phyloP scores from a whole-genome alignment of 2,888 invertebrate genomes.

The Acrocyrtus sp. region DNA sequence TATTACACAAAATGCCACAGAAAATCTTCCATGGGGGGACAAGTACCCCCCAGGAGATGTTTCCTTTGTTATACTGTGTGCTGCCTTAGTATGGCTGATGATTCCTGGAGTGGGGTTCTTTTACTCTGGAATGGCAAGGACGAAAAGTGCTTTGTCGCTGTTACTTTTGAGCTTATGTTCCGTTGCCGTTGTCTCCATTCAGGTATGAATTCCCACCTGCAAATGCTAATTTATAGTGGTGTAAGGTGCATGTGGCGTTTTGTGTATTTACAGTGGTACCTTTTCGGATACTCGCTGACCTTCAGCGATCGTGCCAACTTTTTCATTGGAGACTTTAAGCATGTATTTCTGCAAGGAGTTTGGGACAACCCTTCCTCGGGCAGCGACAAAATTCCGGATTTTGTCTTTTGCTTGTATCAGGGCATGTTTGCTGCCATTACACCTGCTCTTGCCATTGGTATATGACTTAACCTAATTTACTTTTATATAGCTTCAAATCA shows the following conservation, averaged over 20 bases:
- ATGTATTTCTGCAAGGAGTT: slow-evolving; percentile 45
- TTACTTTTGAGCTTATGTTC: slow-evolving; percentile 49
- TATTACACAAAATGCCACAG: too few species aligned
- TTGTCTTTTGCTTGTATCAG: slow-evolving; percentile 57
- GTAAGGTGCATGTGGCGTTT: too few species aligned
- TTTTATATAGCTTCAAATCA: too few species aligned
- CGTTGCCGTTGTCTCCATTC: slow-evolving; percentile 52
- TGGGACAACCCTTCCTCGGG: slow-evolving; percentile 20
- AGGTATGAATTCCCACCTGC: too few species aligned
- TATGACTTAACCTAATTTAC: too few species aligned
- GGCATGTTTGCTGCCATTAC: slow-evolving; percentile 60
- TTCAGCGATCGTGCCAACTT: slow-evolving; percentile 48
- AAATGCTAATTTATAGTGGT: neutral
- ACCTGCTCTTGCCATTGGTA: slow-evolving; percentile 53
- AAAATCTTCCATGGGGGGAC: too few species aligned
- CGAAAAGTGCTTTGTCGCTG: slow-evolving; percentile 41
- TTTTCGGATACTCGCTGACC: slow-evolving; percentile 57
- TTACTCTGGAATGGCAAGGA: slow-evolving; percentile 36
- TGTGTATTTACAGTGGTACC: slow-evolving; percentile 52
- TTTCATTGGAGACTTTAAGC: slow-evolving; percentile 56
- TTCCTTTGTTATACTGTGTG: slow-evolving; percentile 35
- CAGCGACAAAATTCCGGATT: slow-evolving; percentile 49
- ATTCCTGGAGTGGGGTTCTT: slow-evolving; percentile 29
- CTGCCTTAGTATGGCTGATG: slow-evolving; percentile 54
- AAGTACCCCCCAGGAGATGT: slow-evolving; percentile 39